Percentiles rank a stretch among this genome's conserved stretches.
phyloP scores from a whole-genome alignment of 30 jellyfish, hydroid and myxozoan species.

The Catostylus mosaicus region DNA sequence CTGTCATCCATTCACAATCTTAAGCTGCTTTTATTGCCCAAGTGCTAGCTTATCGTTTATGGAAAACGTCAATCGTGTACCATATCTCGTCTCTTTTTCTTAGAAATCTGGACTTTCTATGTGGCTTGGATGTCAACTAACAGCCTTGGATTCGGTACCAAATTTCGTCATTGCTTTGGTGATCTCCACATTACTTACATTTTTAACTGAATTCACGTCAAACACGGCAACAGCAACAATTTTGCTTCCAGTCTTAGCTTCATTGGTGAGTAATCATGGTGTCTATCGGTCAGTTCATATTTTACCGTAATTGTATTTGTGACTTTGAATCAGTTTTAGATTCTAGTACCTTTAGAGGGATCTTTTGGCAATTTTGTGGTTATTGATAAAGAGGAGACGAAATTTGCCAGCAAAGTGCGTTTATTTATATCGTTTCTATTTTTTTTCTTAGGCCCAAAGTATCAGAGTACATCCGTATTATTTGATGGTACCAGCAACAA shows the following conservation, averaged over 20 bases:
- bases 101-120: constrained; percentile 90
- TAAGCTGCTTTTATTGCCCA: no score
- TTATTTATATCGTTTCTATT: neutral
- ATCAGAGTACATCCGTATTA: constrained; percentile 84
- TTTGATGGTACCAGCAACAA: constrained; percentile 95
- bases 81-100: neutral
- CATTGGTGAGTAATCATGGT: constrained; percentile 84
- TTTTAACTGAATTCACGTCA: constrained; percentile 92
- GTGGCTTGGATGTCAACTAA: constrained; percentile 89
- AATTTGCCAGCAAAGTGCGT: no score
- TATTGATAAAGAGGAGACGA: no score
- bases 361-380: no score
- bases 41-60: neutral
- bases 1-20: no score
- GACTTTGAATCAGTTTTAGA: no score
- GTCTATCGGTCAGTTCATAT: no score
- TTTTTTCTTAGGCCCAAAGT: constrained; percentile 76
- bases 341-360: no score
- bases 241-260: constrained; percentile 88
- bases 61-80: neutral
- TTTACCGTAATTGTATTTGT: no score
- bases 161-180: constrained; percentile 73
- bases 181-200: constrained; percentile 72
- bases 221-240: constrained; percentile 98
- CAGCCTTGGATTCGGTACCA: constrained; percentile 76